Conservation (phyloP, 2,113 vertebrate genomes). For the Etheostoma spectabile region DNA sequence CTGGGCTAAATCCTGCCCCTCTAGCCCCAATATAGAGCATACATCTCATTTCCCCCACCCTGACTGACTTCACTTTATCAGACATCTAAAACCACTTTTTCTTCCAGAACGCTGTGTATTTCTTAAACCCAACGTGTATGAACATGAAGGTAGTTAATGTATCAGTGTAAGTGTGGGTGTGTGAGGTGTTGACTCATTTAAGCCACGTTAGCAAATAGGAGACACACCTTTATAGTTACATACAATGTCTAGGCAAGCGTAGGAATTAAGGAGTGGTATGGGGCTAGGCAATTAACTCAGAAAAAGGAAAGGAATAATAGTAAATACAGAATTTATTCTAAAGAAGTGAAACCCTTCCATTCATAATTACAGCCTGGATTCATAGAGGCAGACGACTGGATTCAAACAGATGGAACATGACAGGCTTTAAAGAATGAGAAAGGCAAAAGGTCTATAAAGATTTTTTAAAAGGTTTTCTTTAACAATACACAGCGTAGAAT, state of each 20-base stretch:
- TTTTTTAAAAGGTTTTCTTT: neutral
- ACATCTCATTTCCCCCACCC: slow-evolving; percentile 33
- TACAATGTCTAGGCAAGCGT: slow-evolving; percentile 77
- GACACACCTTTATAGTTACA: slow-evolving; percentile 78
- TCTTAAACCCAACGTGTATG: slow-evolving; percentile 61
- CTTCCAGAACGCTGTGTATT: slow-evolving; percentile 1
- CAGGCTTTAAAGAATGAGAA: neutral
- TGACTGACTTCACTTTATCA: slow-evolving; percentile 46
- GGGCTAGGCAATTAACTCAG: slow-evolving; percentile 44
- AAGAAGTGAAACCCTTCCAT: neutral
- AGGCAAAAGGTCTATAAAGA: neutral
- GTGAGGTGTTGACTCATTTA: slow-evolving; percentile 56
- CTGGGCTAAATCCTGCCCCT: slow-evolving; percentile 18
- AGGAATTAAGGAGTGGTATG: slow-evolving; percentile 82
- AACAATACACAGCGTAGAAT: neutral
- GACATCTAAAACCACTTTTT: slow-evolving; percentile 33
- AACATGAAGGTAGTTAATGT: slow-evolving; percentile 71
- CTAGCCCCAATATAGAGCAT: neutral
- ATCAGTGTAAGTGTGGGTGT: slow-evolving; percentile 42
- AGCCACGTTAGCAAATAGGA: slow-evolving; percentile 68
- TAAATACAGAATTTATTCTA: neutral
- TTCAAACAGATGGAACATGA: neutral
- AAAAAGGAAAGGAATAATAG: slow-evolving; percentile 23
- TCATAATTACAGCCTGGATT: neutral
- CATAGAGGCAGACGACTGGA: neutral